Conservation (phyloP, 2,113 vertebrate species). For the Octodon degus region DNA sequence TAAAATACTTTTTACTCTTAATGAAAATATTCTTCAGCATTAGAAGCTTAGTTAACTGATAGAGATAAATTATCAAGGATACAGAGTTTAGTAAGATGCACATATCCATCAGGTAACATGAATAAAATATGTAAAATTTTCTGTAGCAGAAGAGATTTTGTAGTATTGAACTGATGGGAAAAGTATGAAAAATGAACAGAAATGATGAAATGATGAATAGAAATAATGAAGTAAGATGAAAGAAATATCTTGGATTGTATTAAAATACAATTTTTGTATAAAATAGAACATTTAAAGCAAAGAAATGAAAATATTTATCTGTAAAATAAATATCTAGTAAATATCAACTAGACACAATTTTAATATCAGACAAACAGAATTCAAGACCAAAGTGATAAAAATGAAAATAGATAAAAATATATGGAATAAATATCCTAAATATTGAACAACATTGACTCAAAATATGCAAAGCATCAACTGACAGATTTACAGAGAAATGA, state of each 20-base stretch:
- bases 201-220: conserved; percentile 28
- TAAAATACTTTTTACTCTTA: not conserved
- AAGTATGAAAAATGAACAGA: not conserved
- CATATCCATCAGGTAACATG: not conserved
- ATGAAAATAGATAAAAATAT: not conserved
- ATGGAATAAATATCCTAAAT: not conserved
- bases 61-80: not conserved
- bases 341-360: not conserved
- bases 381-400: conserved; percentile 21
- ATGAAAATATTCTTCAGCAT: not conserved
- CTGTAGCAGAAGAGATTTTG: conserved; percentile 4
- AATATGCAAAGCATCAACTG: not conserved
- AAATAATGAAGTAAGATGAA: conserved; percentile 15
- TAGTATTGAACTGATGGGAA: not conserved
- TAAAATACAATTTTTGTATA: not conserved
- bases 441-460: not conserved
- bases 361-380: conserved; percentile 20
- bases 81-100: not conserved
- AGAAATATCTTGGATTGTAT: not conserved
- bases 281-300: not conserved
- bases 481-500: not conserved
- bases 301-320: conserved; percentile 41
- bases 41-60: not conserved
- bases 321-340: not conserved
- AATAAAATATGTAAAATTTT: not conserved